phyloP scores from a whole-genome alignment of 2,113 vertebrate genomes.

The Solea solea region DNA sequence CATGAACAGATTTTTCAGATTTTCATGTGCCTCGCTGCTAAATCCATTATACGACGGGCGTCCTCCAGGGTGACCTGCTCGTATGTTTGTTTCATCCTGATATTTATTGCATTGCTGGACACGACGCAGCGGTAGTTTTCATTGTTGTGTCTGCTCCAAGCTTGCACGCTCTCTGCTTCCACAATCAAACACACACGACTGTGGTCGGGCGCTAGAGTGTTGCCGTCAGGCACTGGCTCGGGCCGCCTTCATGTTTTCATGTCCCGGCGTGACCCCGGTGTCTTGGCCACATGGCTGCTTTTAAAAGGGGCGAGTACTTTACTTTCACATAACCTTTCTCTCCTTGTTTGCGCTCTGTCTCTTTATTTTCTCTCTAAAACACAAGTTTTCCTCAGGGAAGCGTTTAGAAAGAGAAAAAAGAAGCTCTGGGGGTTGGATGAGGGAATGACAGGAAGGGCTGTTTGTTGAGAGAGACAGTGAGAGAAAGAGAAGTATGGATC shows the following conservation, averaged over 20 bases:
- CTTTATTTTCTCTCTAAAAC: constrained; percentile 8
- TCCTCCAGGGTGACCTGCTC: background rate
- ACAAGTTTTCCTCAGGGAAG: constrained; percentile 22
- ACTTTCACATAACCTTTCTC: constrained; percentile 25
- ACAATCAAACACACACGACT: constrained; percentile 40
- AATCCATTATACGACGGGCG: background rate
- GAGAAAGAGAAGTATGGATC: background rate
- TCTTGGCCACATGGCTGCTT: constrained; percentile 62
- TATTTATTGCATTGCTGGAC: constrained; percentile 8
- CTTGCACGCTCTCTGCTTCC: constrained; percentile 23
- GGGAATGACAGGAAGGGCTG: constrained; percentile 4
- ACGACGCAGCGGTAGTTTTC: constrained; percentile 10
- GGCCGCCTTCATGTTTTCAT: constrained; percentile 52
- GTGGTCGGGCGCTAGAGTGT: constrained; percentile 39
- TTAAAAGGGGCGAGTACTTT: constrained; percentile 39
- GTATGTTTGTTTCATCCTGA: background rate
- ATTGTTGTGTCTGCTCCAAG: constrained; percentile 39
- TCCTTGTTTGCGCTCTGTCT: constrained; percentile 24
- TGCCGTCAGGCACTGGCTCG: constrained; percentile 38
- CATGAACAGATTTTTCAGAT: background rate
- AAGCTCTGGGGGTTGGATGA: constrained; percentile 20
- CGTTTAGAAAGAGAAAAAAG: constrained; percentile 17
- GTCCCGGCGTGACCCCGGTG: constrained; percentile 72
- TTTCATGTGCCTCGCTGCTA: background rate
- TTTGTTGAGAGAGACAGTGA: constrained; percentile 13